A percentile compares a stretch with the other conserved stretches of the same genome.
These are phyloP conservation scores for Andrena camellia DNA, from an alignment of 2,888 invertebrate genomes.

Conservation along the genomic window DNA sequence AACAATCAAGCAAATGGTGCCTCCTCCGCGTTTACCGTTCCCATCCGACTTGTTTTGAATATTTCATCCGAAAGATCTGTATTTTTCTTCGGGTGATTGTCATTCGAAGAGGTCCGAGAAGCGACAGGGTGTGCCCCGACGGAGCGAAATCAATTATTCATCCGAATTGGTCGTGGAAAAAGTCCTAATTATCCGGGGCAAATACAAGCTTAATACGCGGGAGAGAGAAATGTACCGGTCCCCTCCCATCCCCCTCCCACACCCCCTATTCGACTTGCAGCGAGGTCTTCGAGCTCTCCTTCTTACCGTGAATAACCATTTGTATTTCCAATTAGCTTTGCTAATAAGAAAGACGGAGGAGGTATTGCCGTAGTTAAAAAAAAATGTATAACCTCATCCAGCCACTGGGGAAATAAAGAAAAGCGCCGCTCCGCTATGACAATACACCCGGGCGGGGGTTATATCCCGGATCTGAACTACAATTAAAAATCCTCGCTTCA, in stretches of 20 bases:
- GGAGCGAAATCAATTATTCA: constrained; percentile 85
- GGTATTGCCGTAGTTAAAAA: constrained; percentile 82
- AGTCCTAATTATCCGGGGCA: constrained; percentile 85
- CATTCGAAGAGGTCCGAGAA: constrained; percentile 80
- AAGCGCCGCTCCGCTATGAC: constrained; percentile 83
- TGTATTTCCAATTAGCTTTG: constrained; percentile 86
- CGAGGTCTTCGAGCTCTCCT: constrained; percentile 75
- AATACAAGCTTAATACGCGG: constrained; percentile 84
- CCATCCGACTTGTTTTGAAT: constrained; percentile 75
- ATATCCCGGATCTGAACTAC: constrained; percentile 80
- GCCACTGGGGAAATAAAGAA: constrained; percentile 85
- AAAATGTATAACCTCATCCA: constrained; percentile 85
- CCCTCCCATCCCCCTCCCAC: constrained; percentile 33
- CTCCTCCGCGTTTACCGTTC: constrained; percentile 22
- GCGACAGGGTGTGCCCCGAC: constrained; percentile 67
- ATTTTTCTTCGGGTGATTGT: constrained; percentile 82
- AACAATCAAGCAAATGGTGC: constrained; percentile 37
- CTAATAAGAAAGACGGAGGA: constrained; percentile 85
- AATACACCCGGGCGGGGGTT: constrained; percentile 80
- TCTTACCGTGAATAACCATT: constrained; percentile 85
- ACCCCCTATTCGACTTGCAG: constrained; percentile 55
- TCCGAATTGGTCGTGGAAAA: constrained; percentile 84
- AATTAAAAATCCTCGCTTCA: constrained; percentile 83
- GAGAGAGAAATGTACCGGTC: constrained; percentile 76
- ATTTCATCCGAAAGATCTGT: constrained; percentile 82